A percentile compares a stretch with the other conserved stretches of the same genome.
phyloP scores from a whole-genome alignment of 2,888 invertebrate genomes.

The Fragum whitleyi region DNA sequence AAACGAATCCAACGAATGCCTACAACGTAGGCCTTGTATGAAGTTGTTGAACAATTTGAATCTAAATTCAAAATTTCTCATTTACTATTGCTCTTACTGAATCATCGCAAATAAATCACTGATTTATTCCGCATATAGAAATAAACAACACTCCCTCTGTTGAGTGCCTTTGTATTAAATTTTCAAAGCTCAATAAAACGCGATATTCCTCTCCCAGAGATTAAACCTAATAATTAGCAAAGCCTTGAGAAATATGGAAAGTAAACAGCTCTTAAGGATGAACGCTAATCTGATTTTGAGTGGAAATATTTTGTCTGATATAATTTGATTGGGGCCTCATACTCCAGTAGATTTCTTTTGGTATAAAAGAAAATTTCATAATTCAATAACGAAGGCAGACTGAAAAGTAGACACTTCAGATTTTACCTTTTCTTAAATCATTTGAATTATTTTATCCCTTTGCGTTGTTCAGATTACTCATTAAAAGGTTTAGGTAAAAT shows the following conservation, averaged over 20 bases:
- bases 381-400: neutral
- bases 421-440: neutral
- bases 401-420: neutral
- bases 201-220: neutral
- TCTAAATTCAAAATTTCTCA: no score
- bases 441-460: neutral
- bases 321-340: neutral
- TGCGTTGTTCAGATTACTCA: no score
- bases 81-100: no score
- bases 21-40: no score
- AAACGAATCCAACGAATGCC: no score
- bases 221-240: neutral
- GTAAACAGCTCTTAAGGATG: neutral
- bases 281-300: neutral
- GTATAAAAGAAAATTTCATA: constrained; percentile 1
- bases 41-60: no score
- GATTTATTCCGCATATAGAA: neutral
- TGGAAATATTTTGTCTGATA: neutral
- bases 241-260: neutral
- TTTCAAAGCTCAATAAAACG: neutral
- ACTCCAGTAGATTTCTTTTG: neutral
- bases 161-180: neutral
- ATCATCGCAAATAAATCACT: no score
- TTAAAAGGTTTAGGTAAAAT: no score
- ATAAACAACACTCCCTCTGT: neutral